phyloP scores from a whole-genome alignment of 2,888 invertebrate species.

The Lysandra coridon region DNA sequence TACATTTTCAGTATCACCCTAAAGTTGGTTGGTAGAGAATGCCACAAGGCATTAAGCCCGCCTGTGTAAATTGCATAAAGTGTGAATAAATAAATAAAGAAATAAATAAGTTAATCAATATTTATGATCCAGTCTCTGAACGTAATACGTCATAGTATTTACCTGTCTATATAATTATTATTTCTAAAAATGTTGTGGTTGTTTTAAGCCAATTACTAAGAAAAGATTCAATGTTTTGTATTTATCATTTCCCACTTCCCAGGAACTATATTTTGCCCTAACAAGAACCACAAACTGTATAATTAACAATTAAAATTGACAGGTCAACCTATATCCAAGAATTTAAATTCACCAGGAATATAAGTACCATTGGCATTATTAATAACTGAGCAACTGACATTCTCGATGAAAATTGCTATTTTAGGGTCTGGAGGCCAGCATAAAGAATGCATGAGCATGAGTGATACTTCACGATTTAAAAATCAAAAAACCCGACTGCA shows the following conservation, averaged over 20 bases:
- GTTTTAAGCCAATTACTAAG: too few species aligned
- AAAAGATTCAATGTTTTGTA: background rate
- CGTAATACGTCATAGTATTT: too few species aligned
- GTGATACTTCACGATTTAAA: background rate
- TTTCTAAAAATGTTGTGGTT: too few species aligned
- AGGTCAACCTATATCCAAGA: background rate
- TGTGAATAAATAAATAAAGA: too few species aligned
- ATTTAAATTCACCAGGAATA: constrained; percentile 9
- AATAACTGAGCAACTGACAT: constrained; percentile 2
- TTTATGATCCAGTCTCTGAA: background rate
- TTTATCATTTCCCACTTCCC: background rate
- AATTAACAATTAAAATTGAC: background rate
- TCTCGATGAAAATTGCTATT: background rate
- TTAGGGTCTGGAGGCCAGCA: background rate
- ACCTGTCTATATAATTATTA: too few species aligned
- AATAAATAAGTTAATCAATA: background rate
- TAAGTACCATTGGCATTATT: background rate
- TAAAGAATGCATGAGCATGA: background rate
- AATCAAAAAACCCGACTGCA: too few species aligned
- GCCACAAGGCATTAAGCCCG: too few species aligned
- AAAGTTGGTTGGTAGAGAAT: too few species aligned
- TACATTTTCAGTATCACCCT: too few species aligned
- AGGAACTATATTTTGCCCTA: background rate
- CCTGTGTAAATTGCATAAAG: too few species aligned
- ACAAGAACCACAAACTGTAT: background rate